Evolutionary conservation across 2,113 vertebrate species (phyloP), one percentile per base, ranked within the genome.

Genomic region (Acanthochromis polyacanthus): DNA sequence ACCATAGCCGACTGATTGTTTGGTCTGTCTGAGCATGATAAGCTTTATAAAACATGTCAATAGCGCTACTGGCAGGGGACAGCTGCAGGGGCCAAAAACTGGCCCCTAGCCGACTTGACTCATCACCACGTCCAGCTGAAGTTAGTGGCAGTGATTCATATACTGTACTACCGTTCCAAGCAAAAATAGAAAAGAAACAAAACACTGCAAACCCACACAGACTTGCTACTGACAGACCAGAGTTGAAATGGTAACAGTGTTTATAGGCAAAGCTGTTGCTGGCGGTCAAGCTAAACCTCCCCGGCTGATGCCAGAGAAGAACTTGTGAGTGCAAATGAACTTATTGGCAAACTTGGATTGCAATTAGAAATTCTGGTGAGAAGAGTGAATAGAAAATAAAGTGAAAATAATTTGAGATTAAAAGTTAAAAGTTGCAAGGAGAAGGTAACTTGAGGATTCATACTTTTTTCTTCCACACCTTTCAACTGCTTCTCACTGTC

Each of bases 1-100:
- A 69, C 40, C 53, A 75, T 23, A 53, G 56, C 68, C 1, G 45
- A 53, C n/a, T 8, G 55, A 60, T 61, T 71, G 82, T 78, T 68
- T 51, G 50, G 75, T 67, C 86, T 90, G 87, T 68, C 52, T 62
- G 75, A 71, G 57, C 45, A 67, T 6, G 81, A 90, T 88, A 81
- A 89, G 74, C 65, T 77, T 70, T 68, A 40, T 71, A 32, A 81
- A 84, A 66, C 76, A 67, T 80, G 79, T 84, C 67, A 84, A 65
- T 70, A 62, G 55, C 57, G 43, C 55, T 59, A 23, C 32, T 81
- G 80, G 80, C 68, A 65, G 50, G 71, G 63, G 71, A 64, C 51
- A n/a, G 61, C 48, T 78, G 52, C 45, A 71, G 48, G 61, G 68
- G 36, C 75, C 68, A 3, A n/a, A 32, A 55, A 65, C 59, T 62